Evolutionary conservation across 1,140 invertebrate species (phyloP), one percentile per base, ranked within the genome.

Genomic region (Orchesella cincta): DNA sequence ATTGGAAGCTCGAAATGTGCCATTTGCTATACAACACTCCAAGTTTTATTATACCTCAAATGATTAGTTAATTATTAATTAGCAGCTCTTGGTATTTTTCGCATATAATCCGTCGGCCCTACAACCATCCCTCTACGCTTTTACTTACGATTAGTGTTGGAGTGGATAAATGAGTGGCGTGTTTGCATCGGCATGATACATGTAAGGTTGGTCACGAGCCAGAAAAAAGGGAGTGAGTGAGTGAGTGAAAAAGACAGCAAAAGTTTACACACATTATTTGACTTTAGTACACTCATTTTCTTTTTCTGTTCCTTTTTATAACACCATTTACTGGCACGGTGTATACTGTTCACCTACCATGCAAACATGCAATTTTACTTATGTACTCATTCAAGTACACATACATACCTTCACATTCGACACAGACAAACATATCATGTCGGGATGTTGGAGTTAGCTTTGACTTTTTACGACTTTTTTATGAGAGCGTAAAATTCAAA

Each of bases 381-480:
- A 46, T 46, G 39, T 46, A 46, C 20, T 8, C 39, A 46, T 12
- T 46, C 8, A 8, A 8, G 20, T 46, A 46, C 39, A 12, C 39
- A 46, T 20, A n/a, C n/a, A n/a, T n/a, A n/a, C n/a, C n/a, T n/a
- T n/a, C n/a, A 46, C 8, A 20, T 46, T 20, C 8, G 8, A 46
- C 39, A 46, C 20, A 20, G 8, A 46, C 39, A 46, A 46, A 8
- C 20, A 20, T 20, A 20, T 46, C 39, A 67, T 12, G 28, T 31
- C 31, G 62, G 62, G 28, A 67, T 67, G 52, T 57, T 57, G 8
- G 23, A 57, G 62, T n/a, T 31, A 67, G n/a, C 62, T 67, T 57
- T 67, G 62, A 67, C 62, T 67, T 67, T 67, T 67, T 67, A 67
- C 62, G 62, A 67, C 62, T 67, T 67, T 67, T 33, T 67, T 67